Conservation (phyloP, 2,113 vertebrate genomes). For the zebrafish (Danio rerio) region DNA sequence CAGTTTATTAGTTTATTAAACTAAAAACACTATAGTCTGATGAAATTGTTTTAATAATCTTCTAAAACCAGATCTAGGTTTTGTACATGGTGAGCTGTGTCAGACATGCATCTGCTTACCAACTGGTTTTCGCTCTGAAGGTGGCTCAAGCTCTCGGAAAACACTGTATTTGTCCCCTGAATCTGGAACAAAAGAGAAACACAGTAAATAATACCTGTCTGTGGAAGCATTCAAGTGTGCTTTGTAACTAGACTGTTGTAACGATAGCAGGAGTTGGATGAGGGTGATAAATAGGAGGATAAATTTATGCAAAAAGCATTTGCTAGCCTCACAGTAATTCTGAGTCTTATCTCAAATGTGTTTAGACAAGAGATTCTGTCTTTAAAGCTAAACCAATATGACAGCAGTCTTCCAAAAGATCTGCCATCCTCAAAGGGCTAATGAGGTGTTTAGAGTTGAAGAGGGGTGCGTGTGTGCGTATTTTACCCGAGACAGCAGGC, state of each 20-base stretch:
- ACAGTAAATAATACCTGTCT: not conserved
- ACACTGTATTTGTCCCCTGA: slow-evolving; percentile 94
- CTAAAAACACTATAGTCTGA: not conserved
- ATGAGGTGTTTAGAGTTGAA: not conserved
- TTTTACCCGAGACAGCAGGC: slow-evolving; percentile 85
- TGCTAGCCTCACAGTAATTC: not conserved
- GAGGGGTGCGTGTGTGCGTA: not conserved
- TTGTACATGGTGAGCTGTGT: not conserved
- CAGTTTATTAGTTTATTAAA: slow-evolving; percentile 60
- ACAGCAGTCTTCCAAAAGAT: not conserved
- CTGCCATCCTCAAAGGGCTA: slow-evolving; percentile 2
- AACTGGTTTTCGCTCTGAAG: slow-evolving; percentile 84
- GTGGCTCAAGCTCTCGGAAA: slow-evolving; percentile 89
- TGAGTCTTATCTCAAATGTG: not conserved
- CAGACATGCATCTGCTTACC: slow-evolving; percentile 78
- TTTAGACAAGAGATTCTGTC: slow-evolving; percentile 19
- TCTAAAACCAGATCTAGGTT: not conserved
- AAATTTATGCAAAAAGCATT: not conserved
- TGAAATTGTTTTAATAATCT: not conserved
- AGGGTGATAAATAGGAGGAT: not conserved
- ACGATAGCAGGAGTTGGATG: not conserved
- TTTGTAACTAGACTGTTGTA: not conserved
- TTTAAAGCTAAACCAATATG: slow-evolving; percentile 29
- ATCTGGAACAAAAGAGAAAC: slow-evolving; percentile 73
- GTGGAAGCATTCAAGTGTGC: slow-evolving; percentile 12